Conservation (phyloP, 2,888 invertebrate genomes). For the Formica aserva region DNA sequence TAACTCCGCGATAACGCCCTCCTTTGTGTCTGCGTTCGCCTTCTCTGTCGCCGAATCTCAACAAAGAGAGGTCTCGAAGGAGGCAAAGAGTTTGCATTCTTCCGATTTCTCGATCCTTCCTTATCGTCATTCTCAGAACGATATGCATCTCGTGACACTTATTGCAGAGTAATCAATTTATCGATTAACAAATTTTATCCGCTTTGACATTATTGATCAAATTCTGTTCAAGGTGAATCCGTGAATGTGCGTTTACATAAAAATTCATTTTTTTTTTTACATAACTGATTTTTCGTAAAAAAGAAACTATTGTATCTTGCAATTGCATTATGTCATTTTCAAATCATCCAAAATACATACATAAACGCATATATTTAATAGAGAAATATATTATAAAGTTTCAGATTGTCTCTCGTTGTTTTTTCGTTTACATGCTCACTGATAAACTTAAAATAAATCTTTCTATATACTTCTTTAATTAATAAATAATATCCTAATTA, state of each 20-base stretch:
- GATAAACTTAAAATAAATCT: background rate
- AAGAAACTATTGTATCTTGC: background rate
- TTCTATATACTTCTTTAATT: background rate
- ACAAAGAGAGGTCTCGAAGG: conserved; percentile 63
- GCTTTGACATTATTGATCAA: conserved; percentile 13
- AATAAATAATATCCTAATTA: background rate
- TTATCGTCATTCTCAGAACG: conserved; percentile 51
- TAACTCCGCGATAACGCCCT: conserved; percentile 72
- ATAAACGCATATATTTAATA: background rate
- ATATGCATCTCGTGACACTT: conserved; percentile 58
- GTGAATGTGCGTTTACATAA: background rate
- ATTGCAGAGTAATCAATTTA: conserved; percentile 48
- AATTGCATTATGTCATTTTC: background rate
- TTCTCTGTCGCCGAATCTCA: conserved; percentile 43
- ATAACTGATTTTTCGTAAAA: background rate
- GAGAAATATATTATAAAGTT: background rate
- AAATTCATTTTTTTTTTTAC: background rate
- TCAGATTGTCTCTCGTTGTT: background rate
- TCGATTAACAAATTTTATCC: conserved; percentile 44
- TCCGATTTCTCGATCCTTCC: background rate
- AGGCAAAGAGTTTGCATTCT: conserved; percentile 23
- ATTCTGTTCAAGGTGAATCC: background rate
- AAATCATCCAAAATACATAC: background rate
- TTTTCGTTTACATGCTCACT: background rate
- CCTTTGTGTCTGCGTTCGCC: conserved; percentile 63